Conservation (phyloP, 1,140 invertebrate genomes). For the Drosophila nannoptera region DNA sequence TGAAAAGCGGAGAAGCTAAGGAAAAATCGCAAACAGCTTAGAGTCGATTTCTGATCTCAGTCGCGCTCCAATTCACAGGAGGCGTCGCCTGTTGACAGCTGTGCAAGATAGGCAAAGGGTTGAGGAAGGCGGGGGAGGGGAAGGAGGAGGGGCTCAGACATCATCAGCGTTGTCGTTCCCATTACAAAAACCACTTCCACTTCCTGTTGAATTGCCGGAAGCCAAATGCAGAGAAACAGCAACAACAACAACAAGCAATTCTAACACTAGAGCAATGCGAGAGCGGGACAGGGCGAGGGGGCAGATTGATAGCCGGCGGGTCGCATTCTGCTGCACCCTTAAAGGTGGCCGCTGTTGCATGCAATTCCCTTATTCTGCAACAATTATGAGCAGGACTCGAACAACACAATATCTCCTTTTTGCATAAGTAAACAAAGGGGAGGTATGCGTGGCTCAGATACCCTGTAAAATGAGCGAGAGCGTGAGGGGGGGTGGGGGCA, state of each 20-base stretch:
- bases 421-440: background rate
- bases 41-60: background rate
- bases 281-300: background rate
- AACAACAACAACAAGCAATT: slow-evolving; percentile 40
- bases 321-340: slow-evolving; percentile 33
- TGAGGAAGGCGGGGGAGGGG: background rate
- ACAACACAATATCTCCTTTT: slow-evolving; percentile 26
- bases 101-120: background rate
- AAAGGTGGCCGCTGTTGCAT: slow-evolving; percentile 23
- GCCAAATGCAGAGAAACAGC: slow-evolving; percentile 20
- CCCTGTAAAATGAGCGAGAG: slow-evolving; percentile 7
- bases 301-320: slow-evolving; percentile 22
- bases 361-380: slow-evolving; percentile 29
- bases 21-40: no score
- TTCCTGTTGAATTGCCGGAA: slow-evolving; percentile 67
- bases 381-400: slow-evolving; percentile 30
- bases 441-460: background rate
- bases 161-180: slow-evolving; percentile 20
- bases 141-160: background rate
- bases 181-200: slow-evolving; percentile 55
- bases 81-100: no score
- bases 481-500: background rate
- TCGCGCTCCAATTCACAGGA: slow-evolving; percentile 33
- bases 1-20: no score
- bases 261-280: slow-evolving; percentile 43